A percentile compares a stretch with the other conserved stretches of the same genome.
phyloP scores from a whole-genome alignment of 2,888 invertebrate species.

The Cybosia mesomella region DNA sequence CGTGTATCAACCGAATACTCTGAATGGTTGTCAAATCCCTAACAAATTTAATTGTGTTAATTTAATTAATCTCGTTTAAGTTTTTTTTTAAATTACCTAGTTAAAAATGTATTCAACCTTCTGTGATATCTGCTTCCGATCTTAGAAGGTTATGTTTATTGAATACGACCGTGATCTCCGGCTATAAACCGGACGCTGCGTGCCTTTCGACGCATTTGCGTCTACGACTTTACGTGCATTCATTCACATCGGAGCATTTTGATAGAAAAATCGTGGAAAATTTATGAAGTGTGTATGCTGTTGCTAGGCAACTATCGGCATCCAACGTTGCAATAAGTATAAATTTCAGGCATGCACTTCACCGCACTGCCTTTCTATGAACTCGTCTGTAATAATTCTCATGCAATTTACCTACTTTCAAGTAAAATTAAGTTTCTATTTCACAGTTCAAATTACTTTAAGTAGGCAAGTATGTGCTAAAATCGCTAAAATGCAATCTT shows the following conservation, averaged over 20 bases:
- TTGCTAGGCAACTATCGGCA: constrained; percentile 71
- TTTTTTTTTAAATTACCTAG: not conserved
- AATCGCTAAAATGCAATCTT: not conserved
- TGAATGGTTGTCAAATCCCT: constrained; percentile 6
- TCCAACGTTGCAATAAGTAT: constrained; percentile 53
- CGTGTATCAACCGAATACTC: constrained; percentile 3
- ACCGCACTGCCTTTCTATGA: constrained; percentile 59
- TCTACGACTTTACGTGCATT: constrained; percentile 21
- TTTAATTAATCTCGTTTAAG: not conserved
- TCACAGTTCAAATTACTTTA: not conserved
- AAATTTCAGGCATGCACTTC: constrained; percentile 22
- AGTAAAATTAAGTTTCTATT: not conserved
- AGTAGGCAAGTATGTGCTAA: too few species aligned
- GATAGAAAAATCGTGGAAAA: not conserved
- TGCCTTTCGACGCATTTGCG: constrained; percentile 29
- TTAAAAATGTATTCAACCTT: not conserved
- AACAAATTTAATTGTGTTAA: not conserved
- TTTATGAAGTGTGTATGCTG: constrained; percentile 38
- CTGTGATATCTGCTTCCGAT: constrained; percentile 23
- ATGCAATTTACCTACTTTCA: not conserved
- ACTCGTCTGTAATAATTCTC: constrained; percentile 41
- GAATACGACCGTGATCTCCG: constrained; percentile 41
- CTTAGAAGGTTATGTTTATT: constrained; percentile 60
- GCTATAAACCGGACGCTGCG: constrained; percentile 31
- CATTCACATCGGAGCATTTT: constrained; percentile 11